Evolutionary conservation across 2,888 invertebrate genomes (phyloP).

Genomic region (Pyralis farinalis): DNA sequence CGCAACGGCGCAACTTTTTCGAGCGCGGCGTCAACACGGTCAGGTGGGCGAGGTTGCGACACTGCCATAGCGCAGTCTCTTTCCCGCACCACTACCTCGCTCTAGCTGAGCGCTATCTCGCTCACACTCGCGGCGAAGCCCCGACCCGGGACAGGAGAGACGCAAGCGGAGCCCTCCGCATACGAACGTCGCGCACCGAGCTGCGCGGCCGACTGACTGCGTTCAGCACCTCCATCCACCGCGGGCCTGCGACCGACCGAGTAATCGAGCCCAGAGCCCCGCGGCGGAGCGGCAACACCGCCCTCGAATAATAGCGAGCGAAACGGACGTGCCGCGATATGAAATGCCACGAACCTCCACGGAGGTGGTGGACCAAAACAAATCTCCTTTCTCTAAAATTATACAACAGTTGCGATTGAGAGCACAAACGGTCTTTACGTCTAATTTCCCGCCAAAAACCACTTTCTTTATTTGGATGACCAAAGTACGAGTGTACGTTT

Average conservation of each 20-base stretch:
- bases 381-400: constrained; percentile 79
- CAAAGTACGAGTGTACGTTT: not conserved
- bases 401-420: constrained; percentile 64
- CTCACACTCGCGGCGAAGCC: constrained; percentile 47
- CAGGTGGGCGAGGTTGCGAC: constrained; percentile 82
- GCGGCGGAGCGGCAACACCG: constrained; percentile 67
- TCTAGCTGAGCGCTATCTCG: constrained; percentile 44
- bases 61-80: constrained; percentile 66
- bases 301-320: constrained; percentile 59
- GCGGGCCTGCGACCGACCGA: constrained; percentile 36
- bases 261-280: constrained; percentile 52
- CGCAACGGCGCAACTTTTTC: constrained; percentile 81
- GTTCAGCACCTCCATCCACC: constrained; percentile 44
- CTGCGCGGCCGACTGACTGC: constrained; percentile 78
- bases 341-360: constrained; percentile 71
- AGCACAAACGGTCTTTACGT: constrained; percentile 39
- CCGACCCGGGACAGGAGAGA: constrained; percentile 41
- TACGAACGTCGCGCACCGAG: constrained; percentile 79
- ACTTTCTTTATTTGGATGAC: constrained; percentile 16
- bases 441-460: constrained; percentile 47
- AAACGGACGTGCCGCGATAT: constrained; percentile 65
- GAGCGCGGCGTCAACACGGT: constrained; percentile 80
- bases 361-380: constrained; percentile 76
- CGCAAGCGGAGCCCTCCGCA: constrained; percentile 60
- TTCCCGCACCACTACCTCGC: constrained; percentile 33